Evolutionary conservation across 2,113 vertebrate species (phyloP), one percentile per base, ranked within the genome.

Genomic region (Nycticorax nycticorax): DNA sequence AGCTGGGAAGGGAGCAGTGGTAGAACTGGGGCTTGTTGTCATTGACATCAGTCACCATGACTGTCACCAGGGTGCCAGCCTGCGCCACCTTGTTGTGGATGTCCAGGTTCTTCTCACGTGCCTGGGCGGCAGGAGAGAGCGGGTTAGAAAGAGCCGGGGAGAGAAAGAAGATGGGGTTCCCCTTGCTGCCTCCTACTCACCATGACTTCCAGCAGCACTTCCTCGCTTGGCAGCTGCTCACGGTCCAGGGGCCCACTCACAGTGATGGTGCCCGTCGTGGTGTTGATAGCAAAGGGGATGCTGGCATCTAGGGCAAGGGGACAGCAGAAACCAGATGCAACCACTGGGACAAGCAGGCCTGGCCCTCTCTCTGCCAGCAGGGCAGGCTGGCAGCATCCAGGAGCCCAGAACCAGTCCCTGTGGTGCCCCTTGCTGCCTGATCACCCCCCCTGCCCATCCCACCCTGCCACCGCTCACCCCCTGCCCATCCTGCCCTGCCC

Each of bases 21-120:
- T 99, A 99, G 95, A 99, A 99, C 57, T 97, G 30, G 2, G 99
- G 99, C 22, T 55, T 74, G 91, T 99, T 98, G 97, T 99, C 99
- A 48, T 99, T 99, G 66, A 98, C 9, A 10, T 99, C 99, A 0
- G 80, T 57, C 87, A 99, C 98, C 16, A 23, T 76, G 81, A 99
- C 92, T 7, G 94, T 94, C 56, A 99, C 98, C 39, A 66, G 53
- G 6, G 97, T 96, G 66, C 39, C 97, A 27, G 90, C 69, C 37
- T 94, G 47, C 55, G 98, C 97, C 55, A 67, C 15, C 4, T 95
- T 55, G 39, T 84, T 79, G 0, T 98, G 2, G 91, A 98, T 96
- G 69, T 98, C 85, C 32, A 6, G 26, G 8, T 97, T 2, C 21
- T 6, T 17, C 95, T 98, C 98, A 5, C 32, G 85, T 9, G 98